phyloP scores from a whole-genome alignment of 1,140 invertebrate species.

The Brachionus manjavacas region DNA sequence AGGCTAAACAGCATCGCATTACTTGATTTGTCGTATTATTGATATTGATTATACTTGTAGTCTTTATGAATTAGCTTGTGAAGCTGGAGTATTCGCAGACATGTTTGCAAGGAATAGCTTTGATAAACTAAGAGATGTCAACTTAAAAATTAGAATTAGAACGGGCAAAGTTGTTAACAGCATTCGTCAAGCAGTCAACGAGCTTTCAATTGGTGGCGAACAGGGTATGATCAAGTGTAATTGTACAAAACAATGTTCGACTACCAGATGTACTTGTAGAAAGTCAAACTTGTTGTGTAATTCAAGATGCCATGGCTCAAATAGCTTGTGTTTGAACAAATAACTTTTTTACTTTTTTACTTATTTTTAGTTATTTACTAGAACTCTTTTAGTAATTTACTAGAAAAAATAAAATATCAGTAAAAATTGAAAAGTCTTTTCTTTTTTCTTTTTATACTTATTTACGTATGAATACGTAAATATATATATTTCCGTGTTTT shows the following conservation, averaged over 20 bases:
- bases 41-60: background rate
- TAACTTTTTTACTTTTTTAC: background rate
- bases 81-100: background rate
- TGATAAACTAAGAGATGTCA: background rate
- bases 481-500: background rate
- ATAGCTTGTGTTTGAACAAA: background rate
- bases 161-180: background rate
- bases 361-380: background rate
- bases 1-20: background rate
- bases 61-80: background rate
- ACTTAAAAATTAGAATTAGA: background rate
- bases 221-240: slow-evolving; percentile 18
- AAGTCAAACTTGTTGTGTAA: background rate
- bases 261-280: background rate
- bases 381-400: background rate
- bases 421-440: background rate
- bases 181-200: background rate
- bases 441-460: background rate
- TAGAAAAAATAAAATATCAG: background rate
- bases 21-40: background rate
- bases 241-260: background rate
- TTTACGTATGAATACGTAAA: slow-evolving; percentile 21
- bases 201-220: background rate
- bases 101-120: background rate
- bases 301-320: slow-evolving; percentile 29